Evolutionary conservation across 2,888 invertebrate species (phyloP), one percentile per base, ranked within the genome.

Genomic region (Oegoconia quadripuncta): DNA sequence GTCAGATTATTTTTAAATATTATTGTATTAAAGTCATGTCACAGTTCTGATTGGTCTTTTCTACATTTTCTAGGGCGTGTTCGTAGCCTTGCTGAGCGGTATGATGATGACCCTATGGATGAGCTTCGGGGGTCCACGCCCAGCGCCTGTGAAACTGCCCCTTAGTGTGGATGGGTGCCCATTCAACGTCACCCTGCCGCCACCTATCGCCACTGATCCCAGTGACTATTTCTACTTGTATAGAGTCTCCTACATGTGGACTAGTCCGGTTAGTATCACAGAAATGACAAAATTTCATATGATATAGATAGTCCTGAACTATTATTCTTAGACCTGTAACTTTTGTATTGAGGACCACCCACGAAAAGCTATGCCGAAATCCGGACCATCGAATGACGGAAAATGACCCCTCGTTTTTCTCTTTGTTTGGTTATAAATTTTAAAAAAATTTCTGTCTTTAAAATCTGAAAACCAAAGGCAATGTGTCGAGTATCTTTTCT

Each of bases 41-140:
- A n/a, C n/a, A n/a, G n/a, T 26, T 26, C 11, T 26, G 26, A 28
- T 5, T 13, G 28, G 13, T 28, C 11, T 28, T 3, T 5, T 30
- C 9, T 17, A 17, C n/a, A 31, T 33, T 7, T 74, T 78, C 5
- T 74, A 92, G 91, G 96, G 96, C 17, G 93, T 91, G 0, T 80
- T 93, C 7, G 58, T 84, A 8, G 95, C 93, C 0, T 74, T 95
- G 2, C 32, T 91, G 0, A 58, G 80, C 3, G 93, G 95, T 0
- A 83, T 97, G 42, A 75, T 87, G 0, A 63, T 95, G 36, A 91
- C 93, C 1, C 83, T 96, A 29, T 95, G 95, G 95, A 92, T 96
- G 50, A 96, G 95, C 34, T 95, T 97, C 67, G 96, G 96, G 0
- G 90, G 91, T 3, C 93, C 95, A 0, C 92, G 93, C 51, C 93